Percentiles rank a stretch among this genome's conserved stretches.
phyloP scores from a whole-genome alignment of 2,113 vertebrate genomes.

The Potamarius usumacintae region DNA sequence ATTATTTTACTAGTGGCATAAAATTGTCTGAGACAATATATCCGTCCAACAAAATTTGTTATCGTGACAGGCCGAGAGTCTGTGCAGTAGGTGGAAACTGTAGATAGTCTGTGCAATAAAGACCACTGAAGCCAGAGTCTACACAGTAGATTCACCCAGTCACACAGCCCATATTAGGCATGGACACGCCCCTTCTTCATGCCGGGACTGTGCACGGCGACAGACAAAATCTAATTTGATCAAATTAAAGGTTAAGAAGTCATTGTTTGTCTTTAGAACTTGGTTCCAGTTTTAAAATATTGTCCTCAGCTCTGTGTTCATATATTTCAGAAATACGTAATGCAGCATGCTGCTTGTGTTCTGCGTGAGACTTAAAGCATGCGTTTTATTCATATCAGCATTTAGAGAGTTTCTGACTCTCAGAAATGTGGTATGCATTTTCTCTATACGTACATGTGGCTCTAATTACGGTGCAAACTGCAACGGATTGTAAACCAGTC shows the following conservation, averaged over 20 bases:
- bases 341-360: neutral
- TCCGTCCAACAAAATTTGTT: too few relatives aligned
- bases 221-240: neutral
- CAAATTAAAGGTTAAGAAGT: neutral
- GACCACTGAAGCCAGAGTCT: neutral
- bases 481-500: conserved; percentile 18
- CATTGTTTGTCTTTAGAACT: neutral
- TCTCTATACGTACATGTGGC: neutral
- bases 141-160: neutral
- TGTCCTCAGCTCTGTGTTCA: neutral
- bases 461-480: neutral
- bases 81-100: neutral
- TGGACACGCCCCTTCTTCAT: neutral
- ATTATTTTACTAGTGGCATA: too few relatives aligned
- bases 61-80: too few relatives aligned
- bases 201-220: too few relatives aligned
- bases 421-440: neutral
- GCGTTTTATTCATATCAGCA: neutral
- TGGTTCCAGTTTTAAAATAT: neutral
- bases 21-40: too few relatives aligned
- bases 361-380: neutral
- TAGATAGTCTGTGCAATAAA: neutral
- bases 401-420: neutral
- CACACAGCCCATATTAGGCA: neutral
- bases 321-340: neutral